Percentiles rank a stretch among this genome's conserved stretches.
Conservation (phyloP, 1,140 invertebrate species). For the Campoletis sonorensis region DNA sequence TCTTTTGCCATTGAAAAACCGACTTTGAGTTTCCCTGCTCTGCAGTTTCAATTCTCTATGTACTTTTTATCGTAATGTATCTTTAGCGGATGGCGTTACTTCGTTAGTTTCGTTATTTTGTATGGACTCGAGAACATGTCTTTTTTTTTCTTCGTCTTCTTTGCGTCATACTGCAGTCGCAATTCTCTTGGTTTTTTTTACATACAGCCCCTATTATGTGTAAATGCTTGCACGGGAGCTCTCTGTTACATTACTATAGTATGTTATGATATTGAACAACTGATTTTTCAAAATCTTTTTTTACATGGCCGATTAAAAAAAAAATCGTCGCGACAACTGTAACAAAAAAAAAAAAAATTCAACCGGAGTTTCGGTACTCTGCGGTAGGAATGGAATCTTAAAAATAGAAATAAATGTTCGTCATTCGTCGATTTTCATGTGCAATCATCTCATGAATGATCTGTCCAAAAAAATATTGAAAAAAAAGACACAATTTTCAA, state of each 20-base stretch:
- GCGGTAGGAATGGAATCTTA: no score
- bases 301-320: no score
- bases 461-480: no score
- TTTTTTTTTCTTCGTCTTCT: slow-evolving; percentile 36
- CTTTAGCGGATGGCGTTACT: slow-evolving; percentile 51
- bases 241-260: no score
- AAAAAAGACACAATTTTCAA: no score
- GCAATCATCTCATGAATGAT: neutral
- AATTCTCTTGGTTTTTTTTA: slow-evolving; percentile 17
- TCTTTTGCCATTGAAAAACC: slow-evolving; percentile 18
- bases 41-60: slow-evolving; percentile 8
- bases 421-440: no score
- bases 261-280: neutral
- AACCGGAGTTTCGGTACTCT: no score
- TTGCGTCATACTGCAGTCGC: neutral
- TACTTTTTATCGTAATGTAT: slow-evolving; percentile 26
- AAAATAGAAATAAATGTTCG: no score
- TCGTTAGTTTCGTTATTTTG: slow-evolving; percentile 54
- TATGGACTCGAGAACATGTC: slow-evolving; percentile 41
- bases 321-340: no score
- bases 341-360: no score
- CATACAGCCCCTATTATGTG: no score
- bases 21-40: slow-evolving; percentile 21
- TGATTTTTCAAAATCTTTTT: neutral
- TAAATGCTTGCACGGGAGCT: no score